Conservation (phyloP, 2,888 invertebrate genomes). For the Stenoptilia bipunctidactyla region DNA sequence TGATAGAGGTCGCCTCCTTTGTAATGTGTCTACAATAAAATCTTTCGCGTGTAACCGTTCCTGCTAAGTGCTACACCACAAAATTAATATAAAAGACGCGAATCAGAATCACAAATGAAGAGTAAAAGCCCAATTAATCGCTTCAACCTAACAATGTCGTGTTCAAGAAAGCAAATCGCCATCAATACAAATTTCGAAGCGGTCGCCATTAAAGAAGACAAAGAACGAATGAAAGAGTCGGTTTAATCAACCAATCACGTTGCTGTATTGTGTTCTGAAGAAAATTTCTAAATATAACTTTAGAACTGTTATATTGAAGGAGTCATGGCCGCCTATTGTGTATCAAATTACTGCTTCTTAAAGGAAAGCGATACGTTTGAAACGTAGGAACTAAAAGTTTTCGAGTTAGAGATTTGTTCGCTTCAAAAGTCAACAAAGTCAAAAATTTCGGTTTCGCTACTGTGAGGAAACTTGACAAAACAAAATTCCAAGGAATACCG, state of each 20-base stretch:
- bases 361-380: conserved; percentile 16
- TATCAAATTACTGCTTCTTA: conserved; percentile 12
- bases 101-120: background rate
- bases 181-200: background rate
- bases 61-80: background rate
- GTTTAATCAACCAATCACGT: conserved; percentile 15
- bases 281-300: conserved; percentile 17
- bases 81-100: background rate
- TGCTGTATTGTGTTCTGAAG: conserved; percentile 15
- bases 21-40: too few species aligned
- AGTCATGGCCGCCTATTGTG: conserved; percentile 20
- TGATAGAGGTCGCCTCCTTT: too few species aligned
- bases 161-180: background rate
- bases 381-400: conserved; percentile 5
- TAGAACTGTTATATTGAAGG: background rate
- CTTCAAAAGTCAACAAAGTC: conserved; percentile 13
- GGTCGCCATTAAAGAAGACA: conserved; percentile 5
- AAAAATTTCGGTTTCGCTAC: background rate
- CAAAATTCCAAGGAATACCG: too few species aligned
- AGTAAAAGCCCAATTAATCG: background rate
- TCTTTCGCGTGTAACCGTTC: too few species aligned
- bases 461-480: too few species aligned
- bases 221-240: conserved; percentile 1
- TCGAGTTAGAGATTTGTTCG: conserved; percentile 14
- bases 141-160: background rate